Conservation (phyloP, 2,888 invertebrate genomes). For the Boloria euphrosyne region DNA sequence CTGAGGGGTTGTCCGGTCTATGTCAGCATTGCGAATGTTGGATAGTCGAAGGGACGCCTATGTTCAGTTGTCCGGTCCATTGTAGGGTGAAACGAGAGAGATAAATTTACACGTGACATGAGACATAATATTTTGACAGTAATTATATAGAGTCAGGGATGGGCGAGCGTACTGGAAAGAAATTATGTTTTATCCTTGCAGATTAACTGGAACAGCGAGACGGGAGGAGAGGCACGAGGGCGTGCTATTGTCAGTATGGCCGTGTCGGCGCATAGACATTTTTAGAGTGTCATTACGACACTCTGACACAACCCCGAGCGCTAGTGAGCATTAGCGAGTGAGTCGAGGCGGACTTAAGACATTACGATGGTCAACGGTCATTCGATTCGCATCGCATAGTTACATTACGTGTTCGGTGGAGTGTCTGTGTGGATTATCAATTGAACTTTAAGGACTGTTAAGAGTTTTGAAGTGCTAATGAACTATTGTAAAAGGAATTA, state of each 20-base stretch:
- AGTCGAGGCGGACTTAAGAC: no score
- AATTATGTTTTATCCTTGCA: neutral
- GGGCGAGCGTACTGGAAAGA: neutral
- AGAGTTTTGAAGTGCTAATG: no score
- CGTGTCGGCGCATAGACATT: slow-evolving; percentile 22
- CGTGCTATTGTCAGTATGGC: slow-evolving; percentile 27
- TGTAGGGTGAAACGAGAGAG: neutral
- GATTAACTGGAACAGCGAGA: neutral
- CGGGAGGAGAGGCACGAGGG: slow-evolving; percentile 22
- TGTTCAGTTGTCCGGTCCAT: slow-evolving; percentile 12
- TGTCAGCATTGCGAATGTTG: slow-evolving; percentile 10
- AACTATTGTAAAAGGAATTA: no score
- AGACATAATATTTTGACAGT: neutral
- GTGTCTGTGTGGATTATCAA: no score
- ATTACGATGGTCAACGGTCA: no score
- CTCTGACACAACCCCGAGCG: no score
- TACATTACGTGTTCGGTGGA: no score
- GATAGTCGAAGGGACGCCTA: slow-evolving; percentile 21
- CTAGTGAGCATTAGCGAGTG: no score
- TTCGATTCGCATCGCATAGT: no score
- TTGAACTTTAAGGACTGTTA: no score
- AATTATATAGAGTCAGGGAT: neutral
- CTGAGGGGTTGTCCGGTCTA: slow-evolving; percentile 21
- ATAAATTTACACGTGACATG: neutral
- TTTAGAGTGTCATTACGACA: no score